phyloP scores from a whole-genome alignment of 2,113 vertebrate genomes.

The Plotosus lineatus region DNA sequence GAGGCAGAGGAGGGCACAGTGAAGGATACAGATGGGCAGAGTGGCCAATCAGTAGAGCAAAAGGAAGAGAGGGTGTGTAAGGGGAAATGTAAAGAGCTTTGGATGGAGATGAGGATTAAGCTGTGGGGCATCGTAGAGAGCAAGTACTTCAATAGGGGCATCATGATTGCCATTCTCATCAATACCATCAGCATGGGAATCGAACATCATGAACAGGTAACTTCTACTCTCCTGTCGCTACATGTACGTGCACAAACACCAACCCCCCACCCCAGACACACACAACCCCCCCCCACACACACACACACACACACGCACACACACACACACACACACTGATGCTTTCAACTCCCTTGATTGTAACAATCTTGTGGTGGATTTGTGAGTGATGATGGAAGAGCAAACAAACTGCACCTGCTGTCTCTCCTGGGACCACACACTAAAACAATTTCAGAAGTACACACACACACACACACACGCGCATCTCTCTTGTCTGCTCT shows the following conservation, averaged over 20 bases:
- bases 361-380: background rate
- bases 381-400: constrained; percentile 12
- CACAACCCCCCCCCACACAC: background rate
- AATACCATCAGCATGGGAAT: constrained; percentile 99
- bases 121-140: constrained; percentile 93
- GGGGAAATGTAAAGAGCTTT: constrained; percentile 39
- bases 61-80: constrained; percentile 49
- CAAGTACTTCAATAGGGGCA: constrained; percentile 96
- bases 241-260: background rate
- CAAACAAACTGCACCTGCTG: constrained; percentile 26
- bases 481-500: constrained; percentile 21
- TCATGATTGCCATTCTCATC: constrained; percentile 97
- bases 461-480: constrained; percentile 60
- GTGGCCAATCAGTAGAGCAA: background rate
- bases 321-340: constrained; percentile 21
- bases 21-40: constrained; percentile 61
- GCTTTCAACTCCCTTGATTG: background rate
- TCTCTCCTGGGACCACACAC: constrained; percentile 7
- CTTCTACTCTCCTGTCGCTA: too few species aligned
- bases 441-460: background rate
- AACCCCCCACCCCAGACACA: background rate
- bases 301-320: constrained; percentile 6
- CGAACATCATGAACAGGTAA: constrained; percentile 93
- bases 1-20: constrained; percentile 60
- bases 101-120: constrained; percentile 76